phyloP scores from a whole-genome alignment of 1,140 invertebrate species.

The Lamellibrachia luymesi region DNA sequence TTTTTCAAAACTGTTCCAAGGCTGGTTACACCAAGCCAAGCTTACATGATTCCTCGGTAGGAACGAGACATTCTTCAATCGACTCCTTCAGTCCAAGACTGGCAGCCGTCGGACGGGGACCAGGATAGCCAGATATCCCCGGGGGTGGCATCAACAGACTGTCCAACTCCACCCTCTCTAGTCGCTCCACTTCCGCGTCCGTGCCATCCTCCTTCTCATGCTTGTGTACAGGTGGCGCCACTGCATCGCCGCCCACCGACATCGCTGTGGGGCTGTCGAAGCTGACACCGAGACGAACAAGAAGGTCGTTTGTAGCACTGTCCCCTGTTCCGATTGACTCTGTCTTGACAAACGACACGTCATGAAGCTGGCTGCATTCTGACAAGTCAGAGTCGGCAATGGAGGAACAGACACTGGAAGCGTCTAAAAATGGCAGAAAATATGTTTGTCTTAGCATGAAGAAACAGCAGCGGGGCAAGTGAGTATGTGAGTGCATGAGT shows the following conservation, averaged over 20 bases:
- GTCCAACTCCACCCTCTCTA: conserved; percentile 30
- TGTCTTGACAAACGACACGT: not conserved
- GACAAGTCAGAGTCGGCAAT: not conserved
- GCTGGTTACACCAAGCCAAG: too few species aligned
- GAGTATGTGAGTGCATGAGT: not conserved
- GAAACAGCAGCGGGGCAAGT: not conserved
- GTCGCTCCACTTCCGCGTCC: not conserved
- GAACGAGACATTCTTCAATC: conserved; percentile 46
- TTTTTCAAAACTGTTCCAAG: too few species aligned
- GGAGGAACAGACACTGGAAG: not conserved
- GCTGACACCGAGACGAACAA: not conserved
- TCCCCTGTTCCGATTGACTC: not conserved
- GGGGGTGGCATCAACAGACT: conserved; percentile 42
- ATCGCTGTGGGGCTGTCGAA: not conserved
- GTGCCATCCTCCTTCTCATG: not conserved
- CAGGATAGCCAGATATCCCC: conserved; percentile 9
- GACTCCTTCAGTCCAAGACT: conserved; percentile 53
- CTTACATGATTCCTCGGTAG: not conserved
- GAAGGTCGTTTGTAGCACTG: not conserved
- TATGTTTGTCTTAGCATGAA: not conserved
- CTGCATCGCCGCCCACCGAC: not conserved
- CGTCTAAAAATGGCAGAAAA: not conserved
- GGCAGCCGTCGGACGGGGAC: conserved; percentile 49
- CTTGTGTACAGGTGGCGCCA: not conserved
- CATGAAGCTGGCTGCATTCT: not conserved